These are phyloP conservation scores for Micromys minutus DNA, from an alignment of 2,113 vertebrate genomes.

Conservation along the genomic window DNA sequence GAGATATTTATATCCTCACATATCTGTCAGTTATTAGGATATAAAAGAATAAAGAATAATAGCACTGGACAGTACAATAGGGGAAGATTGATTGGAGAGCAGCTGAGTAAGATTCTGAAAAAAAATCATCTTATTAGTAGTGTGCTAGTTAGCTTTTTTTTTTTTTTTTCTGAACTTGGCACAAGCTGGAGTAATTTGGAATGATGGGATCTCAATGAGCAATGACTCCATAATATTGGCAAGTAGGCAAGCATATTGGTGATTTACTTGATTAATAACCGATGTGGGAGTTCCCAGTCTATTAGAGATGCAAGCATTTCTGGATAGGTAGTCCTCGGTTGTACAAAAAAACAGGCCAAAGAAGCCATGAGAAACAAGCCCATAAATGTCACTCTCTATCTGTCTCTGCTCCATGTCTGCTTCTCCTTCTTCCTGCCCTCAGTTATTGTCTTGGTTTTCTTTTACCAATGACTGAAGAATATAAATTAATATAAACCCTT, in stretches of 20 bases:
- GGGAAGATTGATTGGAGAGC: neutral
- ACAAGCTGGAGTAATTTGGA: neutral
- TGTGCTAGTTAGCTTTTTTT: neutral
- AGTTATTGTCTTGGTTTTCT: neutral
- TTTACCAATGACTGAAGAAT: neutral
- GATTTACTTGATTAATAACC: neutral
- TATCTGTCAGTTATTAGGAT: neutral
- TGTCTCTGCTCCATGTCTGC: neutral
- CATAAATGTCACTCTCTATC: neutral
- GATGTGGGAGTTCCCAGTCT: neutral
- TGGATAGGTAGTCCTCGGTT: neutral
- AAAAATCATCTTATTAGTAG: neutral
- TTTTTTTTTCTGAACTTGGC: neutral
- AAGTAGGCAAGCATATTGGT: neutral
- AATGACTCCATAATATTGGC: neutral
- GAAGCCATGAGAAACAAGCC: neutral
- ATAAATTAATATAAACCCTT: neutral
- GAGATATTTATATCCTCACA: neutral
- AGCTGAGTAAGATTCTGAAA: neutral
- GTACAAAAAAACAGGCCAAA: neutral
- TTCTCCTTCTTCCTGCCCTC: neutral
- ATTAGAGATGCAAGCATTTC: neutral
- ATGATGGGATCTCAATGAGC: neutral
- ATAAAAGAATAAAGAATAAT: neutral
- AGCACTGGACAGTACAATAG: neutral